phyloP scores from a whole-genome alignment of 2,797 vertebrate species.

The Gallinago stenura region DNA sequence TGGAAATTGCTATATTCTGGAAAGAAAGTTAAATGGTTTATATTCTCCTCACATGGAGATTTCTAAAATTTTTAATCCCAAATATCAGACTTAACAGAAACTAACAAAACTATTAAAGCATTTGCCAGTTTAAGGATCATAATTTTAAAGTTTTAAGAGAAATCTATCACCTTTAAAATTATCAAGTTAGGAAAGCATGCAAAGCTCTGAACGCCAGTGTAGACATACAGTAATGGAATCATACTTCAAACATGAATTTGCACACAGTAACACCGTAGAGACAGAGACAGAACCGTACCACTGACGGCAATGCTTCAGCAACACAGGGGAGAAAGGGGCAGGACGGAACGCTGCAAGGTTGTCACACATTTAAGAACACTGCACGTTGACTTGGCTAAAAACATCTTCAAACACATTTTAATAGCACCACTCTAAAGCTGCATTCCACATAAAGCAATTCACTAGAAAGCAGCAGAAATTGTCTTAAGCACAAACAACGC shows the following conservation, averaged over 20 bases:
- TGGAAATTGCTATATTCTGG: background rate
- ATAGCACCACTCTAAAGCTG: background rate
- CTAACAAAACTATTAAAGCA: background rate
- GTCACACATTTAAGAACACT: background rate
- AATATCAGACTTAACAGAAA: background rate
- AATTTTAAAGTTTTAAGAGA: background rate
- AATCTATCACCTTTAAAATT: background rate
- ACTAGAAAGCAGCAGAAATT: background rate
- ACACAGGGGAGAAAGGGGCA: background rate
- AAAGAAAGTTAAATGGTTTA: background rate
- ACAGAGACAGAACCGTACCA: background rate
- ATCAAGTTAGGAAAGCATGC: background rate
- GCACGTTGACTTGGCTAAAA: background rate
- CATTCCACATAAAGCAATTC: background rate
- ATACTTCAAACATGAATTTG: background rate
- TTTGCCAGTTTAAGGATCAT: background rate
- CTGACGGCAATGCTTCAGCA: constrained; percentile 33
- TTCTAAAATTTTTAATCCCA: background rate
- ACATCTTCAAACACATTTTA: background rate
- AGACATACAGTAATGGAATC: background rate
- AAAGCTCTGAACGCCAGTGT: background rate
- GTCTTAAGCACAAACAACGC: background rate
- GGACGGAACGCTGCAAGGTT: background rate
- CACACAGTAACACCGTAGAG: background rate
- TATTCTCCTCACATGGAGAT: background rate